A percentile compares a stretch with the other conserved stretches of the same genome.
phyloP scores from a whole-genome alignment of 2,113 vertebrate genomes.

The Candoia aspera region DNA sequence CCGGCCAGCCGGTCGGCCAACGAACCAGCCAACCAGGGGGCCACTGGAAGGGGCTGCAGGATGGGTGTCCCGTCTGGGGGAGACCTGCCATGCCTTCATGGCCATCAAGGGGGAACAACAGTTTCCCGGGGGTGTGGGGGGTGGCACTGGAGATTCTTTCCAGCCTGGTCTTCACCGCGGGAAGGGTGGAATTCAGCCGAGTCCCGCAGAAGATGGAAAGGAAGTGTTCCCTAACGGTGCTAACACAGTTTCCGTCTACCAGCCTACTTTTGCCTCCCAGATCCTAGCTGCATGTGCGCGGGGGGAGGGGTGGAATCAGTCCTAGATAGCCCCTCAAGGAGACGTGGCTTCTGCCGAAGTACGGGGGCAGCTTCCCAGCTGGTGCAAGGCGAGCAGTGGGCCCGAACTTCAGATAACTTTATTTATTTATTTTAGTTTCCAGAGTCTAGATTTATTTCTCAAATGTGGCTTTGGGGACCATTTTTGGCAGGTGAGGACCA shows the following conservation, averaged over 20 bases:
- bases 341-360: not conserved
- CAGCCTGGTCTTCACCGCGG: too few species aligned
- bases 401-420: not conserved
- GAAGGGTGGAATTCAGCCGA: not conserved
- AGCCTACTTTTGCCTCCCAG: not conserved
- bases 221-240: not conserved
- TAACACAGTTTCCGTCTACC: not conserved
- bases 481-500: not conserved
- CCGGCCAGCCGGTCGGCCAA: not conserved
- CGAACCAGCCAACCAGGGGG: not conserved
- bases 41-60: not conserved
- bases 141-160: not conserved
- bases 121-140: not conserved
- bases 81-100: not conserved
- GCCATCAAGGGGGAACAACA: not conserved
- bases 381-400: not conserved
- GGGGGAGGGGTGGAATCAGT: not conserved
- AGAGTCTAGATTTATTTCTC: not conserved
- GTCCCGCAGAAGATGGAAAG: not conserved
- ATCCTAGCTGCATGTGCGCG: not conserved
- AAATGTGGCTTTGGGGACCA: not conserved
- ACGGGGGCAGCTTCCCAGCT: not conserved
- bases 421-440: not conserved
- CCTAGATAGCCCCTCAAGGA: not conserved
- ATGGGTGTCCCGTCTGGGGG: not conserved